Base-by-base conservation (phyloP, 2,113 vertebrate species). In the Casuarius casuarius region DNA sequence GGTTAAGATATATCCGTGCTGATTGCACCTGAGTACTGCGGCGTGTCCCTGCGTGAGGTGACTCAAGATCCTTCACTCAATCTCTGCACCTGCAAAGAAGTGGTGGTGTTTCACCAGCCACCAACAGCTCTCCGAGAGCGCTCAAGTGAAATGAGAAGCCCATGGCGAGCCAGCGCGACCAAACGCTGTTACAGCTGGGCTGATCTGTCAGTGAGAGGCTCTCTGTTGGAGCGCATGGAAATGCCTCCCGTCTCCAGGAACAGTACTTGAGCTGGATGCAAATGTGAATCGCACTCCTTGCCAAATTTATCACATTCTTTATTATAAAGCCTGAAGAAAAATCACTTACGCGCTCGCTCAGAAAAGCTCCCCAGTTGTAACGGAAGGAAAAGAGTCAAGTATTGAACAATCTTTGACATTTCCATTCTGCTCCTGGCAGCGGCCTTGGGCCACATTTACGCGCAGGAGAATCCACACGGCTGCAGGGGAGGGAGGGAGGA, bases 261-360 rank as follows among this genome's bases (percentile, higher is more conserved):
- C 58, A 65, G 54, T 85, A 91, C 84, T 92, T 95, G 21, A 88
- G 89, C 35, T 40, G 89, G 78, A 96, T 90, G 78, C 80, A 94
- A 94, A 94, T 35, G 23, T 62, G 20, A 90, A 52, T 52, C 94
- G 80, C 68, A 2, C 75, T 94, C 84, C 91, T 91, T 93, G 89
- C 78, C 91, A 95, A 88, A 96, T 86, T 80, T 86, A 72, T 80
- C 92, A 89, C 84, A 51, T 61, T 91, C 78, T 71, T 90, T 88
- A 79, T 79, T 51, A 90, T 6, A 83, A 93, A 95, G 61, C 68
- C 67, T 2, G 48, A 84, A 90, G 79, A 88, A 91, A 95, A 96
- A 88, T 89, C 63, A 78, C n/a, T 91, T 70, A 87, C 2, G 7
- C 38, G 12, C 51, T 84, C 71, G 66, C 89, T 88, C 63, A n/a